A percentile compares a stretch with the other conserved stretches of the same genome.
Conservation (phyloP, 2,113 vertebrate genomes). For the Dascyllus trimaculatus region DNA sequence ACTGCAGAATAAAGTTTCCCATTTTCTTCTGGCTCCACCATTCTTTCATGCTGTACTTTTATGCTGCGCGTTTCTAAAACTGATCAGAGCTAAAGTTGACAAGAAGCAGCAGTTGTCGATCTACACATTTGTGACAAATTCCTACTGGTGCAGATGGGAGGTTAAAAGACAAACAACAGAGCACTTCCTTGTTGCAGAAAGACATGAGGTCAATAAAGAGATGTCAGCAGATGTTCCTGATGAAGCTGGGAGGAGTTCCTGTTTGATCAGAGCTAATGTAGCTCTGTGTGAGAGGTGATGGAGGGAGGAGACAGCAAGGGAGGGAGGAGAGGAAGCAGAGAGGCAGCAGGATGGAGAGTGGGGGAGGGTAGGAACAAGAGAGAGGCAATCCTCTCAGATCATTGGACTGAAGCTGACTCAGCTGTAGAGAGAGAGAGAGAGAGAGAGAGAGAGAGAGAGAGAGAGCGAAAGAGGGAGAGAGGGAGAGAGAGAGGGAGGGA, state of each 20-base stretch:
- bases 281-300: conserved; percentile 9
- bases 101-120: too few relatives aligned
- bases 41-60: too few relatives aligned
- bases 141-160: neutral
- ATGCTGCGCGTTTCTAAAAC: too few relatives aligned
- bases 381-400: neutral
- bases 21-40: too few relatives aligned
- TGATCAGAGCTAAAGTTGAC: too few relatives aligned
- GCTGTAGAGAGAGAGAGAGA: neutral
- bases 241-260: conserved; percentile 2
- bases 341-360: conserved; percentile 3
- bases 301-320: neutral
- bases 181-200: neutral
- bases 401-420: conserved; percentile 35
- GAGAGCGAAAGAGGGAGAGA: too few relatives aligned
- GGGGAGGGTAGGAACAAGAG: neutral
- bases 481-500: too few relatives aligned
- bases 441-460: neutral
- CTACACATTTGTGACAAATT: too few relatives aligned
- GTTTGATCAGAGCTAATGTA: conserved; percentile 15
- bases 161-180: neutral
- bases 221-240: conserved; percentile 4
- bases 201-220: neutral
- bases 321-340: neutral
- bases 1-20: too few relatives aligned